phyloP scores from a whole-genome alignment of 1,140 invertebrate species.

The Magallana angulata region DNA sequence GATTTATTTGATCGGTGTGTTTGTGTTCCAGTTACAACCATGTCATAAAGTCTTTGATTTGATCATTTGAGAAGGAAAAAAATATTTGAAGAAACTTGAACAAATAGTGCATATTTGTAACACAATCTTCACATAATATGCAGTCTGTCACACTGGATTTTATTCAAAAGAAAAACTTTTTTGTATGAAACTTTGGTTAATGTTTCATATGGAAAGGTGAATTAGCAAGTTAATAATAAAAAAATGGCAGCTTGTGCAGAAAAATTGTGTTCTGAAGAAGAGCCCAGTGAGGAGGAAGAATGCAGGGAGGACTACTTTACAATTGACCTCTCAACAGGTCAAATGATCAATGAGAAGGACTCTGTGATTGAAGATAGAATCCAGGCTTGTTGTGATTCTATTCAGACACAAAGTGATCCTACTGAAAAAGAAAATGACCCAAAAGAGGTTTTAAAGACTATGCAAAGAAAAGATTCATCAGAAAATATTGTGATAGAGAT shows the following conservation, averaged over 20 bases:
- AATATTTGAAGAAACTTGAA: background rate
- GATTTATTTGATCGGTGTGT: background rate
- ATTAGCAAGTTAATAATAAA: background rate
- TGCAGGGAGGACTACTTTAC: background rate
- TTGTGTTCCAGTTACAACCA: background rate
- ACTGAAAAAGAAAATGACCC: background rate
- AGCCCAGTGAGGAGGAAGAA: background rate
- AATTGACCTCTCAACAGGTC: constrained; percentile 21
- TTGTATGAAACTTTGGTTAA: background rate
- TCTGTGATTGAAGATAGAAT: background rate
- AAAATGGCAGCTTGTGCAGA: background rate
- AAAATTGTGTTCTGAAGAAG: constrained; percentile 9
- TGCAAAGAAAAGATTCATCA: constrained; percentile 30
- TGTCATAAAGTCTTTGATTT: background rate
- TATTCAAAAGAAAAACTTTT: background rate
- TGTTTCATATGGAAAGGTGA: background rate
- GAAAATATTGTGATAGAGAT: constrained; percentile 41
- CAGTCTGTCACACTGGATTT: background rate
- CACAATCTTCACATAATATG: background rate
- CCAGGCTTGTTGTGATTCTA: background rate
- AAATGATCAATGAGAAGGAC: background rate
- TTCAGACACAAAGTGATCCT: background rate
- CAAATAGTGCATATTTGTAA: background rate
- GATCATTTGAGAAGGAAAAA: background rate
- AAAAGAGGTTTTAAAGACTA: constrained; percentile 14